A percentile compares a stretch with the other conserved stretches of the same genome.
Conservation (phyloP, 2,888 invertebrate genomes). For the Pyrrhia umbra region DNA sequence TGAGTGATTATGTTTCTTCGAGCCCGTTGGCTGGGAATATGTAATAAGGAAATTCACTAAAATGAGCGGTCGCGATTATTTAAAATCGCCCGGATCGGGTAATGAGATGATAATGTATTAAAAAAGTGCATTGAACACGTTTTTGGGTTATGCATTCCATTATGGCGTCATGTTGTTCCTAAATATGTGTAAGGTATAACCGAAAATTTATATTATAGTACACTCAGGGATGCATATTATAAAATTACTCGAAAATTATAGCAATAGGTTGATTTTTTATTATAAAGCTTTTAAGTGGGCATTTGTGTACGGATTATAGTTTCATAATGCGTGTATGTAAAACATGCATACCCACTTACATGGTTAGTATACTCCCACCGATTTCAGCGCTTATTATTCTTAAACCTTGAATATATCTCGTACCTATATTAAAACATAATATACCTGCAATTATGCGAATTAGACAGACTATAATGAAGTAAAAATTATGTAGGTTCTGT, state of each 20-base stretch:
- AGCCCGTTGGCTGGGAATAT: slow-evolving; percentile 76
- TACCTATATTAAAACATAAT: slow-evolving; percentile 49
- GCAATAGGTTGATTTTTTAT: slow-evolving; percentile 21
- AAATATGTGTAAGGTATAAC: slow-evolving; percentile 35
- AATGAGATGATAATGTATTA: slow-evolving; percentile 83
- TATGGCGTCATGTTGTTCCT: slow-evolving; percentile 55
- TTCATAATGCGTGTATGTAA: slow-evolving; percentile 31
- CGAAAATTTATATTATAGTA: slow-evolving; percentile 24
- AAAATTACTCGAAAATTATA: slow-evolving; percentile 55
- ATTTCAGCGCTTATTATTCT: slow-evolving; percentile 34
- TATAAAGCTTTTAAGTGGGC: slow-evolving; percentile 21
- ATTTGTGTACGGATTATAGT: slow-evolving; percentile 23
- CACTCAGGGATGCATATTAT: slow-evolving; percentile 35
- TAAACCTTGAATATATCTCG: slow-evolving; percentile 33
- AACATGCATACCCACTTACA: slow-evolving; percentile 7
- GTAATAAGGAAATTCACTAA: slow-evolving; percentile 81
- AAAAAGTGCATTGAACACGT: slow-evolving; percentile 67
- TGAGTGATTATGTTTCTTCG: slow-evolving; percentile 79
- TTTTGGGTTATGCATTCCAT: slow-evolving; percentile 55
- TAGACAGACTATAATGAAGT: slow-evolving; percentile 47
- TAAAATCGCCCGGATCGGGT: slow-evolving; percentile 73
- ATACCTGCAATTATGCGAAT: slow-evolving; percentile 40
- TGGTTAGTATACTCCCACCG: slow-evolving; percentile 8
- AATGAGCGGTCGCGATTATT: slow-evolving; percentile 74
- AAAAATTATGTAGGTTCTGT: slow-evolving; percentile 55